Conservation (phyloP, 2,797 vertebrate genomes). For the Strix occidentalis region DNA sequence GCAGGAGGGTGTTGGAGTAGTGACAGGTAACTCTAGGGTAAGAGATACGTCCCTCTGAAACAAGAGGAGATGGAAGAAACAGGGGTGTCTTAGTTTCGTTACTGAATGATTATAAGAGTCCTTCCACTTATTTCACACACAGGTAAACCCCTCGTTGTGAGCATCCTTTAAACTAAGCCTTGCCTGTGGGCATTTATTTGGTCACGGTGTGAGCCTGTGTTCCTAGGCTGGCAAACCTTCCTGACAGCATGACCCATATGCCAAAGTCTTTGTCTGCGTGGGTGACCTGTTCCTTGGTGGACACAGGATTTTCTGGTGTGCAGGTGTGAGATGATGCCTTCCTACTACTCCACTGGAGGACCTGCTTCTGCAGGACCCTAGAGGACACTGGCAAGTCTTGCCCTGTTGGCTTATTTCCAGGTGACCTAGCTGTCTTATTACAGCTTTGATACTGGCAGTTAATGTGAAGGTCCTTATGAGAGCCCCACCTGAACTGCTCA, state of each 20-base stretch:
- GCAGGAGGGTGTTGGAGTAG: background rate
- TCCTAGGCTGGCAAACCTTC: background rate
- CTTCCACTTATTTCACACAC: rapidly evolving
- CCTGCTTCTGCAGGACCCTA: background rate
- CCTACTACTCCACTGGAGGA: rapidly evolving
- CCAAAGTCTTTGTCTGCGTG: rapidly evolving
- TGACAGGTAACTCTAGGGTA: background rate
- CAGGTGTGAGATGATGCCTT: background rate
- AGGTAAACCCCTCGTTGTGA: background rate
- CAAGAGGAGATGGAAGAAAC: background rate
- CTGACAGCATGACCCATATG: rapidly evolving
- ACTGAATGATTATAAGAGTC: background rate
- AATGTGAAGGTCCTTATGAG: background rate
- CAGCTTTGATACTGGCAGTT: rapidly evolving
- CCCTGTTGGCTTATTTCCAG: background rate
- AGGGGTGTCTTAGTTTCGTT: background rate
- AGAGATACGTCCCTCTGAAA: background rate
- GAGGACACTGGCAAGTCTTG: background rate
- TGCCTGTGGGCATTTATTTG: background rate
- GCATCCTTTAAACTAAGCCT: background rate
- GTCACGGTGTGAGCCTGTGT: background rate
- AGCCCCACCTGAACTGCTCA: background rate
- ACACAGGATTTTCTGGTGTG: background rate
- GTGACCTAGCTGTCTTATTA: background rate
- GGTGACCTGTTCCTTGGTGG: background rate